phyloP scores from a whole-genome alignment of 1,140 invertebrate species.

The Drosophila funebris region DNA sequence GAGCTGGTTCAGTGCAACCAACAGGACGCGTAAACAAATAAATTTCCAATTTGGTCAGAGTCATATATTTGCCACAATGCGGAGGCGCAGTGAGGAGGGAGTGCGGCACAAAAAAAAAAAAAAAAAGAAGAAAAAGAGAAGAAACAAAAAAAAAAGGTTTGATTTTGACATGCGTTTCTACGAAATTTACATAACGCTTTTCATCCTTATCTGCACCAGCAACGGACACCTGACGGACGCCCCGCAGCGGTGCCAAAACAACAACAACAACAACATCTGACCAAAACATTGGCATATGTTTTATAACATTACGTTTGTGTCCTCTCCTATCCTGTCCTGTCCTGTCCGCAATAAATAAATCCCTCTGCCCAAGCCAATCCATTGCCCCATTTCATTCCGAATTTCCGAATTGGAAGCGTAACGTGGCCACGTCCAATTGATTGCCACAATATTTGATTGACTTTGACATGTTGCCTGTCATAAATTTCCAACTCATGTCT shows the following conservation, averaged over 20 bases:
- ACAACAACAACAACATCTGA: conserved; percentile 13
- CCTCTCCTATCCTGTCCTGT: too few relatives aligned
- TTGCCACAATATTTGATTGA: conserved; percentile 83
- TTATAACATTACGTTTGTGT: conserved; percentile 60
- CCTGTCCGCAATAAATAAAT: conserved; percentile 76
- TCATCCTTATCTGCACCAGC: conserved; percentile 72
- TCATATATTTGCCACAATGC: conserved; percentile 70
- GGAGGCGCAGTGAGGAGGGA: background rate
- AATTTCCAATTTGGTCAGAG: conserved; percentile 79
- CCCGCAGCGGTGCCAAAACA: conserved; percentile 70
- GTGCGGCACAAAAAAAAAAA: background rate
- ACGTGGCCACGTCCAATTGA: conserved; percentile 77
- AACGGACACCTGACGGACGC: conserved; percentile 66
- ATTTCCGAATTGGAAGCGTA: conserved; percentile 61
- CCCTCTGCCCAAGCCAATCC: conserved; percentile 17
- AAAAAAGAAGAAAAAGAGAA: conserved; percentile 4
- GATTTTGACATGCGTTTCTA: conserved; percentile 64
- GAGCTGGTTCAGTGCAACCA: background rate
- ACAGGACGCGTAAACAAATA: conserved; percentile 75
- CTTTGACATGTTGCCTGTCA: conserved; percentile 83
- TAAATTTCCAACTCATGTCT: conserved; percentile 57
- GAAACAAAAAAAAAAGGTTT: conserved; percentile 43
- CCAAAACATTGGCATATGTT: conserved; percentile 65
- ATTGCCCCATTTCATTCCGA: conserved; percentile 7
- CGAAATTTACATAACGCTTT: conserved; percentile 80